Percentiles rank a stretch among this genome's conserved stretches.
Conservation (phyloP, 2,113 vertebrate species). For the Ophiodon elongatus region DNA sequence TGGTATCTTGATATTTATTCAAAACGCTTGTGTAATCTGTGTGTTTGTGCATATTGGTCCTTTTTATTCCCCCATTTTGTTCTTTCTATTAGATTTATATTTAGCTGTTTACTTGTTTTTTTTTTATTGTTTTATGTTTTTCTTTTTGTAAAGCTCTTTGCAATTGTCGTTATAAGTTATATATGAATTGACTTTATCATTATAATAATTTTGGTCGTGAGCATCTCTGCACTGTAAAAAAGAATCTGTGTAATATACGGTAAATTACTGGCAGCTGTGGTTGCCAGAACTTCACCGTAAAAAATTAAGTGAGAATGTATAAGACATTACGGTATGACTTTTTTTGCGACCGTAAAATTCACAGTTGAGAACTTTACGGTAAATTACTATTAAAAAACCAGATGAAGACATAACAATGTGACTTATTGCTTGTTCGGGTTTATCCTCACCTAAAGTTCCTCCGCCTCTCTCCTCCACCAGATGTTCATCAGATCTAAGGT, state of each 20-base stretch:
- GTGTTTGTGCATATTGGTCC: not conserved
- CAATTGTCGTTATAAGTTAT: not conserved
- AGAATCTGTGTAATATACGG: no score
- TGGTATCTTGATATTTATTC: not conserved
- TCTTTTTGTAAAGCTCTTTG: not conserved
- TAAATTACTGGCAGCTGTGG: no score
- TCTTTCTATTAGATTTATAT: not conserved
- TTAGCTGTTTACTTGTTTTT: not conserved
- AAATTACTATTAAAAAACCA: no score
- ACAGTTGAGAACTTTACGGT: no score
- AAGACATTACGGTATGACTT: no score
- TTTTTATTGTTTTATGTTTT: not conserved
- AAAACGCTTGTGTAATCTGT: not conserved
- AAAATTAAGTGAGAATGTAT: no score
- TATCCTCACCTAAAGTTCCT: not conserved
- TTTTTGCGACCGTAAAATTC: no score
- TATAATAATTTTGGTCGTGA: not conserved
- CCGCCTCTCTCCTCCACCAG: slow-evolving; percentile 57
- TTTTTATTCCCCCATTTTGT: not conserved
- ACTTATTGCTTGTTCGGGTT: not conserved
- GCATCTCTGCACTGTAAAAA: not conserved
- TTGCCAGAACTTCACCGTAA: no score
- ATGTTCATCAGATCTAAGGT: not conserved
- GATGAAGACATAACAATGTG: not conserved
- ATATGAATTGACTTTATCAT: not conserved